Conservation (phyloP, 2,113 vertebrate genomes). For the Trochalopteron elliotii region DNA sequence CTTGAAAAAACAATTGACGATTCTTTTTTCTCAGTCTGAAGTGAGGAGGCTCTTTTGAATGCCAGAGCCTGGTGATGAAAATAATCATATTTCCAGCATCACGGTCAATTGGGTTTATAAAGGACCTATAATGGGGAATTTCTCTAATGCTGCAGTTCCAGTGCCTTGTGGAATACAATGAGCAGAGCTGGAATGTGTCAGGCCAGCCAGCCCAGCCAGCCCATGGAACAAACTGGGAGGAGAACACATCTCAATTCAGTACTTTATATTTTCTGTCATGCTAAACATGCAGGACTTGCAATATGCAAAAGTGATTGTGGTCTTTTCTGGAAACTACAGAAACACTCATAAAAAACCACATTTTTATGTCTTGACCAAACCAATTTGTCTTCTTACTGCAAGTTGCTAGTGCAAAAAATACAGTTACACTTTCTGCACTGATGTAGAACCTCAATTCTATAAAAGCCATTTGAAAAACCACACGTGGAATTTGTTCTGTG, state of each 20-base stretch:
- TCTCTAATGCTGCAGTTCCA: neutral
- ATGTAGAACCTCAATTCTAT: neutral
- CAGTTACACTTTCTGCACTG: neutral
- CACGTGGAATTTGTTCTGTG: neutral
- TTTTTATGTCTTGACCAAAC: neutral
- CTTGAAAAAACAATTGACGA: neutral
- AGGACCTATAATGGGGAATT: neutral
- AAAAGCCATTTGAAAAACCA: neutral
- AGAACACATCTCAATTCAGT: neutral
- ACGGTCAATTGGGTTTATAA: neutral
- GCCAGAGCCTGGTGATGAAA: neutral
- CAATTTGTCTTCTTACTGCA: neutral
- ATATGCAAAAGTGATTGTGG: neutral
- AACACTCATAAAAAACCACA: neutral
- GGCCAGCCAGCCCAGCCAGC: neutral
- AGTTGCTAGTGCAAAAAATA: neutral
- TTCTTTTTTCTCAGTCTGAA: neutral
- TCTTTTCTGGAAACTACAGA: neutral
- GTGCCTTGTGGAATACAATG: neutral
- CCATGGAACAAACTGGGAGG: neutral
- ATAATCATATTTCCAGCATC: neutral
- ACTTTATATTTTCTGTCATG: neutral
- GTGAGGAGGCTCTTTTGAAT: neutral
- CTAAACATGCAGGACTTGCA: neutral
- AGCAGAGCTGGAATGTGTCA: neutral